Base-by-base conservation (phyloP, 2,888 invertebrate genomes). In the Drosophila subsilvestris region DNA sequence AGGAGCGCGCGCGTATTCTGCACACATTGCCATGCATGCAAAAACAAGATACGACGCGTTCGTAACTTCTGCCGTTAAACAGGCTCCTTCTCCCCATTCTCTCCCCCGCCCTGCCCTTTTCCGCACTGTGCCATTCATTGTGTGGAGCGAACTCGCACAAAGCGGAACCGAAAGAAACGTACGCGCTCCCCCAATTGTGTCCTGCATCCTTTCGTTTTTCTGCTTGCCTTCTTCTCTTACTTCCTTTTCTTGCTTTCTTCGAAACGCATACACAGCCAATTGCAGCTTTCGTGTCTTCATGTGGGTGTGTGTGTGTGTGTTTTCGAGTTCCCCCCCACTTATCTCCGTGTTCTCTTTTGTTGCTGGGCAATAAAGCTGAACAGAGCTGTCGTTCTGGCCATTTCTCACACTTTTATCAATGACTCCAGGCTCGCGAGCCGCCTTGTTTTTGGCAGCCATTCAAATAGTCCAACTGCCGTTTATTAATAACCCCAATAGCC, bases 1-100 rank as follows among this genome's bases (percentile, higher is more conserved):
- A 74, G 8, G 60, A 29, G 56, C 63, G 78, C 80, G 85, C 80
- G 78, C 80, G 78, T 82, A 82, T 85, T 85, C 66, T 70, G 75
- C 76, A 82, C 65, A 74, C 66, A 75, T 75, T 71, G 69, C 50
- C 75, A 75, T 71, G 70, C 74, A 70, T 74, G 69, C 74, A 69
- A 74, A 67, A 66, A 81, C 73, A 65, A 77, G 77, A 79, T 75
- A 74, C 80, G 65, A 80, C 75, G 73, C 69, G 74, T 71, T 74
- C 63, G 74, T 60, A 63, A 63, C 79, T 70, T 70, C 63, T 48
- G 32, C 48, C 48, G 37, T 45, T 29, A 47, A 57, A 48, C 71
- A 57, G 71, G 48, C 71, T 63, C 50, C 57, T 57, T 56, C 27
- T 43, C 27, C 44, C 37, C 45, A 20, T 50, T 12, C 20, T 27